phyloP scores from a whole-genome alignment of 2,797 vertebrate genomes.

The Rhincodon typus region DNA sequence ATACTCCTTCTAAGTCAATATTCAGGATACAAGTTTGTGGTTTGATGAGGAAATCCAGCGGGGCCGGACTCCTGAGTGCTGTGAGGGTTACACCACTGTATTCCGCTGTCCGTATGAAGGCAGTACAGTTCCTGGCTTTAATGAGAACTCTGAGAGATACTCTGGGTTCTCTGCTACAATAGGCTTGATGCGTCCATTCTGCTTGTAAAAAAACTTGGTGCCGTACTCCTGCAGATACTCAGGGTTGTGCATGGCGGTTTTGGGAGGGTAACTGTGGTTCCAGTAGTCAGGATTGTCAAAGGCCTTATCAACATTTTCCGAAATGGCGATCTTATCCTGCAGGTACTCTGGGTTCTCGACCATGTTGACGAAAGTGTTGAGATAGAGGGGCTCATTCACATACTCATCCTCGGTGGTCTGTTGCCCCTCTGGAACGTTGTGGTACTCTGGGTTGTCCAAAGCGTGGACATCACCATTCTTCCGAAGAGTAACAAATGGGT shows the following conservation, averaged over 20 bases:
- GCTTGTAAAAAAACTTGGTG: conserved; percentile 90
- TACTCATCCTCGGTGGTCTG: conserved; percentile 83
- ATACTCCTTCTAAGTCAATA: conserved; percentile 4
- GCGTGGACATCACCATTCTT: conserved; percentile 86
- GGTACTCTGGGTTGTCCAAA: conserved; percentile 88
- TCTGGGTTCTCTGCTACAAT: conserved; percentile 86
- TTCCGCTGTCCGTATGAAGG: conserved; percentile 97
- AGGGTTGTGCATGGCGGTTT: conserved; percentile 80
- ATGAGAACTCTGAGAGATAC: conserved; percentile 86
- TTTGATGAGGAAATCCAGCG: conserved; percentile 42
- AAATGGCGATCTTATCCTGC: conserved; percentile 71
- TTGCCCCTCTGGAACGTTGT: conserved; percentile 71
- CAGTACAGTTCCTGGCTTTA: conserved; percentile 82
- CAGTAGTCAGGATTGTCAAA: conserved; percentile 98
- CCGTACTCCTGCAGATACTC: conserved; percentile 81
- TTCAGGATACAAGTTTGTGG: conserved; percentile 27
- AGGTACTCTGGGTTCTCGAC: conserved; percentile 67
- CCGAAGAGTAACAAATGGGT: conserved; percentile 84
- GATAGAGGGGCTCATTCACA: conserved; percentile 84
- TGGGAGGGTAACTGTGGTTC: conserved; percentile 90
- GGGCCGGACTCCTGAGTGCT: conserved; percentile 51
- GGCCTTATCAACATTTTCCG: conserved; percentile 85
- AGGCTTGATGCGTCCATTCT: conserved; percentile 86
- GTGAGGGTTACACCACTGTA: conserved; percentile 79
- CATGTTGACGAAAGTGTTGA: conserved; percentile 81